Conservation (phyloP, 1,140 invertebrate genomes). For the Cyclina sinensis region DNA sequence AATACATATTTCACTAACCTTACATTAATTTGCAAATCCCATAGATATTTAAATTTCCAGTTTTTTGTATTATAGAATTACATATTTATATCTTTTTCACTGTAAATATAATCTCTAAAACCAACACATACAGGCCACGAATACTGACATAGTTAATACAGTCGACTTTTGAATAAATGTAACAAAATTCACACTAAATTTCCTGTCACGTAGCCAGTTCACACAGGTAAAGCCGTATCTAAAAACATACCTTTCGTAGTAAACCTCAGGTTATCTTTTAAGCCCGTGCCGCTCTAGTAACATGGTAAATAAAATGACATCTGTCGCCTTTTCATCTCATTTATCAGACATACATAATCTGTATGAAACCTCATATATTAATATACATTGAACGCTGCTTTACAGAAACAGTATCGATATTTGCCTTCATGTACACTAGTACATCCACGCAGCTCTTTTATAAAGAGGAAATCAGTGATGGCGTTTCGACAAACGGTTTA, state of each 20-base stretch:
- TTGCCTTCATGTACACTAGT: neutral
- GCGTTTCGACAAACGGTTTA: too few species aligned
- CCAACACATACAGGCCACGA: neutral
- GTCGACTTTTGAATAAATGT: conserved; percentile 12
- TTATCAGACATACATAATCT: neutral
- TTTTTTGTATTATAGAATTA: neutral
- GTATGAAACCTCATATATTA: neutral
- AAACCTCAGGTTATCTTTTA: neutral
- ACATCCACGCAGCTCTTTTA: neutral
- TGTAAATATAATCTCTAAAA: conserved; percentile 11
- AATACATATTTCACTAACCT: neutral
- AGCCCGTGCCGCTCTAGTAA: neutral
- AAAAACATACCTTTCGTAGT: conserved; percentile 18
- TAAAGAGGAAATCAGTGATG: too few species aligned
- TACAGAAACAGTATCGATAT: neutral
- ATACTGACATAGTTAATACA: neutral
- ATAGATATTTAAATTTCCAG: neutral
- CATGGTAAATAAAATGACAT: conserved; percentile 13
- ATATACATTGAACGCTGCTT: neutral
- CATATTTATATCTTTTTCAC: conserved; percentile 14
- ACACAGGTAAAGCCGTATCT: neutral
- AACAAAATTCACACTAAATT: conserved; percentile 4
- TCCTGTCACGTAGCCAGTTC: conserved; percentile 1
- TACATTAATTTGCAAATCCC: neutral
- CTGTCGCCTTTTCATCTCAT: conserved; percentile 1